Evolutionary conservation across 2,797 vertebrate species (phyloP).

Genomic region (Rhodeus uyekii): DNA sequence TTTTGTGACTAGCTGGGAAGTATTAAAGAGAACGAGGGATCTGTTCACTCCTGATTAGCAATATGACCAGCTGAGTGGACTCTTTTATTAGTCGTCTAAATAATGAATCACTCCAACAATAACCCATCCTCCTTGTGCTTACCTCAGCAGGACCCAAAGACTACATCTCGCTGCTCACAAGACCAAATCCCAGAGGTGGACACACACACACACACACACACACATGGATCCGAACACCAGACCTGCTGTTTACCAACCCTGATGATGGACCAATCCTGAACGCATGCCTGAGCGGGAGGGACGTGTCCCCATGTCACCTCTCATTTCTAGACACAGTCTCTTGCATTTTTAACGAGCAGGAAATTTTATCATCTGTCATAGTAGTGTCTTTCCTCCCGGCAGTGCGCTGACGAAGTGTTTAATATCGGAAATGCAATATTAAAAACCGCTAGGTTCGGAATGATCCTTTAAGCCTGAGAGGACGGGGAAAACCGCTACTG

Average conservation of each 20-base stretch:
- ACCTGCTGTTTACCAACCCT: not conserved
- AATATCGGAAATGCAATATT: slow-evolving; percentile 65
- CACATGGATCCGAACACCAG: not conserved
- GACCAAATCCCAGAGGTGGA: not conserved
- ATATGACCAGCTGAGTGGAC: not conserved
- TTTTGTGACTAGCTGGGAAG: not conserved
- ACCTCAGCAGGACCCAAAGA: slow-evolving; percentile 19
- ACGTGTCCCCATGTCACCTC: slow-evolving; percentile 52
- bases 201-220: not conserved
- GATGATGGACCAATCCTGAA: not conserved
- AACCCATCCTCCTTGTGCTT: not conserved
- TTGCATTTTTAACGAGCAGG: slow-evolving; percentile 67
- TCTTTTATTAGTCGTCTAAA: not conserved
- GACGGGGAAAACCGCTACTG: slow-evolving; percentile 44
- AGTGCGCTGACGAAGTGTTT: slow-evolving; percentile 62
- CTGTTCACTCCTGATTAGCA: slow-evolving; percentile 6
- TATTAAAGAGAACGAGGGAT: not conserved
- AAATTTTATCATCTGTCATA: slow-evolving; percentile 66
- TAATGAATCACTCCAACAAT: slow-evolving; percentile 11
- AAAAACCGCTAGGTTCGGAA: slow-evolving; percentile 53
- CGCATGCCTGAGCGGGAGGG: not conserved
- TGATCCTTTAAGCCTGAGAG: slow-evolving; percentile 57
- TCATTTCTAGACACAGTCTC: slow-evolving; percentile 53
- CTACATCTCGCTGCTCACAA: not conserved
- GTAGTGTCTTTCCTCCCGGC: slow-evolving; percentile 60